Percentiles rank a stretch among this genome's conserved stretches.
These are phyloP conservation scores for Myotis vivesi DNA, from an alignment of 2,797 vertebrate species.

Conservation along the genomic window DNA sequence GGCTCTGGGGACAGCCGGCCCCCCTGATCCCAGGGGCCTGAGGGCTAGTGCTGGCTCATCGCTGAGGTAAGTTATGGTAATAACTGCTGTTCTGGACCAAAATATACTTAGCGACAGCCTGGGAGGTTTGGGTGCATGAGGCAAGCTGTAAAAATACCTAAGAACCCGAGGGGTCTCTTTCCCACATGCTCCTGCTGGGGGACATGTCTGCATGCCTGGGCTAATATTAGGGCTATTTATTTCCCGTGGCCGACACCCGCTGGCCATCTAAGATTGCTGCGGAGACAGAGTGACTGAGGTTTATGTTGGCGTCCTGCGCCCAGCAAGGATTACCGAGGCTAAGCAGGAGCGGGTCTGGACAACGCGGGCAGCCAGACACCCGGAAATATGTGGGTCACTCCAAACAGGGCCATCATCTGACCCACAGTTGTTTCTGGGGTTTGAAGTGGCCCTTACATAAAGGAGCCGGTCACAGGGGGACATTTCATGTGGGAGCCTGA, in stretches of 20 bases:
- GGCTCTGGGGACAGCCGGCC: background rate
- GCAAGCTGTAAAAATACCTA: conserved; percentile 72
- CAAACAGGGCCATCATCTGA: background rate
- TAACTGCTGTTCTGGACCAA: conserved; percentile 19
- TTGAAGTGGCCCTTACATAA: background rate
- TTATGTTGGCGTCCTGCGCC: background rate
- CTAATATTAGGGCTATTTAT: conserved; percentile 77
- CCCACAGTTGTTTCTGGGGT: background rate
- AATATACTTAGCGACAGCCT: conserved; percentile 20
- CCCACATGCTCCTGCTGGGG: background rate
- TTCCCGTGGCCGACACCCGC: conserved; percentile 49
- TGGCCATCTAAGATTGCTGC: conserved; percentile 52
- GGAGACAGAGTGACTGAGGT: conserved; percentile 46
- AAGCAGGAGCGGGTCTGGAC: background rate
- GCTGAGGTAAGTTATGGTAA: conserved; percentile 18
- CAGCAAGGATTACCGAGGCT: conserved; percentile 55
- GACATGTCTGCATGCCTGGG: conserved; percentile 39
- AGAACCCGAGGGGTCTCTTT: conserved; percentile 42
- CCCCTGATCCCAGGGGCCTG: background rate
- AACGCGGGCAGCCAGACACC: conserved; percentile 52
- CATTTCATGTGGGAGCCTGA: background rate
- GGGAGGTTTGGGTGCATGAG: conserved; percentile 29
- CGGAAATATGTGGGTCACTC: conserved; percentile 10
- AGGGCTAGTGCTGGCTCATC: background rate
- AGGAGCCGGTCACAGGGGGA: background rate